Evolutionary conservation across 2,888 invertebrate genomes (phyloP).

Genomic region (Villa cingulata): DNA sequence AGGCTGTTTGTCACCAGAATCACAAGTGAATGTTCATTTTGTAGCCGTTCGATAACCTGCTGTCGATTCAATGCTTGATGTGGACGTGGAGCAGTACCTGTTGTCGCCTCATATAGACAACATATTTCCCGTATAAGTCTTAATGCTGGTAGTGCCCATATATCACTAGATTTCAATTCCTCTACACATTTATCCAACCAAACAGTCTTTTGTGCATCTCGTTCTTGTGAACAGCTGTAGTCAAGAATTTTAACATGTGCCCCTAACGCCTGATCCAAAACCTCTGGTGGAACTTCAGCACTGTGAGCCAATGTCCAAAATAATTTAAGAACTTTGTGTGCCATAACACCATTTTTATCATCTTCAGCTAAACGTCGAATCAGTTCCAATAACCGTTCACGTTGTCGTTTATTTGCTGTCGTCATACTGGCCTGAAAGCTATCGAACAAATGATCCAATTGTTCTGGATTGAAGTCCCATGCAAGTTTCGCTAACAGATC

Average conservation of each 20-base stretch:
- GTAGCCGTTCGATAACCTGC: slow-evolving; percentile 77
- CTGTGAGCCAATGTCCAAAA: slow-evolving; percentile 97
- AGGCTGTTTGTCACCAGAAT: slow-evolving; percentile 88
- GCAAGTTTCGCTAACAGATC: slow-evolving; percentile 91
- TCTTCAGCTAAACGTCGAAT: slow-evolving; percentile 92
- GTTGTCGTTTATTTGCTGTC: slow-evolving; percentile 87
- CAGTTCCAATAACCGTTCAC: slow-evolving; percentile 87
- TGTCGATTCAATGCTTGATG: slow-evolving; percentile 42
- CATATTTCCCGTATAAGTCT: slow-evolving; percentile 95
- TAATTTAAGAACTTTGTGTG: slow-evolving; percentile 86
- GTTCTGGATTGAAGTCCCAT: slow-evolving; percentile 96
- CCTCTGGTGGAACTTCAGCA: slow-evolving; percentile 91
- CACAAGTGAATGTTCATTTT: slow-evolving; percentile 83
- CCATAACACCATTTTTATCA: slow-evolving; percentile 98
- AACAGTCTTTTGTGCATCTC: slow-evolving; percentile 88
- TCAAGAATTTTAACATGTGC: slow-evolving; percentile 95
- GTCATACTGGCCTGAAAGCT: slow-evolving; percentile 97
- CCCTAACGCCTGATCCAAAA: slow-evolving; percentile 89
- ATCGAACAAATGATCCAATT: slow-evolving; percentile 91
- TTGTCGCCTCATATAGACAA: slow-evolving; percentile 71
- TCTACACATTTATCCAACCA: slow-evolving; percentile 97
- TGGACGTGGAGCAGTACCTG: slow-evolving; percentile 30
- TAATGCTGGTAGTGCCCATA: slow-evolving; percentile 88
- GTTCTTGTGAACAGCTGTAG: slow-evolving; percentile 93
- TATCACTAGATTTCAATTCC: slow-evolving; percentile 72